Conservation (phyloP, 2,888 invertebrate genomes). For the Lithophane leautieri region DNA sequence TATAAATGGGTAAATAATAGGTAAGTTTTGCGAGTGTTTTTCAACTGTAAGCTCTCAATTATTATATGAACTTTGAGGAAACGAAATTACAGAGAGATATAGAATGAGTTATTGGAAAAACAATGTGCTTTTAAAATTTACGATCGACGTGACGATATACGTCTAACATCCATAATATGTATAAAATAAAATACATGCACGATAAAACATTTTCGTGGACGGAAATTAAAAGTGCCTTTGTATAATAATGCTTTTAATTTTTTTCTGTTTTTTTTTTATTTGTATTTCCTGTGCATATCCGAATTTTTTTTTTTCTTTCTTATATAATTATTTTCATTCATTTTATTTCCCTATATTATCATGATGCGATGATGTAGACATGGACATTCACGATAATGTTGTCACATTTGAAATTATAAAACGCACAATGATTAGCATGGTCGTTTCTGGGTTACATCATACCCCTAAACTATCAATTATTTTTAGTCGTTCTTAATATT, state of each 20-base stretch:
- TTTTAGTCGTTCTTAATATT: background rate
- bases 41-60: background rate
- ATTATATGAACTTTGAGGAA: background rate
- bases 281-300: too few species aligned
- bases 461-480: background rate
- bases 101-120: background rate
- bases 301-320: too few species aligned
- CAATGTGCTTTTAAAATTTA: background rate
- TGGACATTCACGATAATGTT: background rate
- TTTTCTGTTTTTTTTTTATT: too few species aligned
- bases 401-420: background rate
- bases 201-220: too few species aligned
- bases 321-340: too few species aligned
- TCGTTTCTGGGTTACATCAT: too few species aligned
- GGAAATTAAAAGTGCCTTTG: too few species aligned
- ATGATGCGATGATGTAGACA: background rate
- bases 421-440: background rate
- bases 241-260: too few species aligned
- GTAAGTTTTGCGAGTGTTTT: slow-evolving; percentile 23
- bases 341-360: background rate
- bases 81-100: background rate
- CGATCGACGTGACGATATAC: background rate
- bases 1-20: slow-evolving; percentile 21
- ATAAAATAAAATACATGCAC: too few species aligned
- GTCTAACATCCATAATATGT: too few species aligned